Percentiles rank a stretch among this genome's conserved stretches.
Evolutionary conservation across 2,888 invertebrate species (phyloP).

Genomic region (Petrolisthes manimaculis): DNA sequence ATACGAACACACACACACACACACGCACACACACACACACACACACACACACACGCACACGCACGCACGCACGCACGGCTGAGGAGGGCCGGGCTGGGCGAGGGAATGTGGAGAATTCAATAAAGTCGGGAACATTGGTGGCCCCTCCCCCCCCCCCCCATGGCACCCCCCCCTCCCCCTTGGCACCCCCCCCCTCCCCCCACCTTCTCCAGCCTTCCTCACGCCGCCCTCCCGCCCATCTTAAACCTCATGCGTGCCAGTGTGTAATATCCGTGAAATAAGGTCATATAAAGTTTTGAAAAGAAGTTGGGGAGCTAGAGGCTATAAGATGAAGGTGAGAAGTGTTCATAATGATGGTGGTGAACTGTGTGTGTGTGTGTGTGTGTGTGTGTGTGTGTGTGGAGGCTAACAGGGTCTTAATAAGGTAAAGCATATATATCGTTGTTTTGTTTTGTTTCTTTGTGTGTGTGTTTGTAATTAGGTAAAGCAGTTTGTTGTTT

Average conservation of each 20-base stretch:
- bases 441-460: too few species aligned
- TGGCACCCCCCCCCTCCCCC: neutral
- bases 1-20: constrained; percentile 41
- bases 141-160: neutral
- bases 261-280: neutral
- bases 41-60: constrained; percentile 46
- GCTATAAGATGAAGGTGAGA: too few species aligned
- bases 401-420: too few species aligned
- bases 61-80: constrained; percentile 6
- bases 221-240: neutral
- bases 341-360: too few species aligned
- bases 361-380: too few species aligned
- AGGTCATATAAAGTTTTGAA: neutral
- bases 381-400: too few species aligned
- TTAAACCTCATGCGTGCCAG: neutral
- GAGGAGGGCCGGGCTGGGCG: constrained; percentile 8
- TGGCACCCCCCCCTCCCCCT: neutral
- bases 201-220: neutral
- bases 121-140: constrained; percentile 18
- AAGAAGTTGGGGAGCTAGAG: too few species aligned
- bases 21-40: constrained; percentile 41
- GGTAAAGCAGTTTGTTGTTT: too few species aligned
- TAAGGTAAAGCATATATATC: too few species aligned
- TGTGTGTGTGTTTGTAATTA: too few species aligned
- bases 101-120: constrained; percentile 25